Evolutionary conservation across 2,113 vertebrate species (phyloP).

Genomic region (Saguinus midas): DNA sequence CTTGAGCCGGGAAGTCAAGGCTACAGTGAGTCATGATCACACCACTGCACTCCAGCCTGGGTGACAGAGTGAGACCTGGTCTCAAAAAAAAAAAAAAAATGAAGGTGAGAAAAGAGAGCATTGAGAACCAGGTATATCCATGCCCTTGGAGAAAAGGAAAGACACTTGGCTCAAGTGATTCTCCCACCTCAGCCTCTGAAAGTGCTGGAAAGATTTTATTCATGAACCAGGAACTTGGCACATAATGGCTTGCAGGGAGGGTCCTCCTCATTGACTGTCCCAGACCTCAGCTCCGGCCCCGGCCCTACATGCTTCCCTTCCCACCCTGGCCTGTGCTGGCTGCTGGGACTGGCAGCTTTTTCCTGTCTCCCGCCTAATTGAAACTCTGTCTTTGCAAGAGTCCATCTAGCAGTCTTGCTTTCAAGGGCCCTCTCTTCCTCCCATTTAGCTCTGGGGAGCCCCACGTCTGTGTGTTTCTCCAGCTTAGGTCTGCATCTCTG

Average conservation of each 20-base stretch:
- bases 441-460: not conserved
- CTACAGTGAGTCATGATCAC: no score
- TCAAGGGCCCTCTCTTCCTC: not conserved
- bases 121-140: not conserved
- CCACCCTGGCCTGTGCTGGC: not conserved
- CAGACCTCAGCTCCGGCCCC: not conserved
- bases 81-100: no score
- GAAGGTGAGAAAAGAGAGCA: not conserved
- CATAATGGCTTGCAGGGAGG: fast-evolving
- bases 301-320: no score
- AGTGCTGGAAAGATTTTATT: not conserved
- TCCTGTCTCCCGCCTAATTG: not conserved
- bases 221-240: not conserved
- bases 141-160: not conserved
- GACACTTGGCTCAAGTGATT: no score
- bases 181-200: no score
- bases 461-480: not conserved
- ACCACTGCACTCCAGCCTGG: no score
- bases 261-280: not conserved
- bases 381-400: not conserved
- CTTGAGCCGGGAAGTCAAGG: no score
- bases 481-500: not conserved
- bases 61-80: no score
- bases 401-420: not conserved
- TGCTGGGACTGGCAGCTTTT: not conserved